phyloP scores from a whole-genome alignment of 2,113 vertebrate species.

The Merops nubicus region DNA sequence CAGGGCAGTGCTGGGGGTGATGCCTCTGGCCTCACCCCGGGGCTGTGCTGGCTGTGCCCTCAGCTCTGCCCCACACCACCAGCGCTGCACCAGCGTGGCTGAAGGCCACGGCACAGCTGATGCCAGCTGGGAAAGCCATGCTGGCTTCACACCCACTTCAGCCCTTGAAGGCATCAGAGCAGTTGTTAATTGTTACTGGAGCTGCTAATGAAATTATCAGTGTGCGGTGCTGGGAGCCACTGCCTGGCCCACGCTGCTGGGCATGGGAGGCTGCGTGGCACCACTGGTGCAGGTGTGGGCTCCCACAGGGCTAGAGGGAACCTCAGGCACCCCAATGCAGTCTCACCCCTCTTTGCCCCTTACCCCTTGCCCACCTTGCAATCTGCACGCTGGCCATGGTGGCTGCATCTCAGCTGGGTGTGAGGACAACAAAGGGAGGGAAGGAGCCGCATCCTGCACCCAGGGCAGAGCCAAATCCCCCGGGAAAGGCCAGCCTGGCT shows the following conservation, averaged over 20 bases:
- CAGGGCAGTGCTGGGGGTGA: background rate
- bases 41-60: accelerated
- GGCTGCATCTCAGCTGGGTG: background rate
- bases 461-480: background rate
- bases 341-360: background rate
- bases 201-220: constrained; percentile 75
- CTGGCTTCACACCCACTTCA: constrained; percentile 40
- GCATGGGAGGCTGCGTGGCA: accelerated
- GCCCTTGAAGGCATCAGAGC: constrained; percentile 67
- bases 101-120: background rate
- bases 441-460: background rate
- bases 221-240: background rate
- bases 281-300: accelerated
- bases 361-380: background rate
- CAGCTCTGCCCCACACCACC: accelerated
- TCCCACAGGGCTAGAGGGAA: background rate
- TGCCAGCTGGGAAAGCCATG: background rate
- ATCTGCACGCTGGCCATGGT: accelerated
- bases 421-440: background rate
- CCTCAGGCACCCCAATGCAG: accelerated
- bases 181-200: constrained; percentile 77
- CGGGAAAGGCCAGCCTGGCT: background rate
- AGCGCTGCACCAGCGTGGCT: accelerated
- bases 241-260: accelerated
- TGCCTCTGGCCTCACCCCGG: accelerated